phyloP scores from a whole-genome alignment of 2,888 invertebrate genomes.

The Aelia acuminata region DNA sequence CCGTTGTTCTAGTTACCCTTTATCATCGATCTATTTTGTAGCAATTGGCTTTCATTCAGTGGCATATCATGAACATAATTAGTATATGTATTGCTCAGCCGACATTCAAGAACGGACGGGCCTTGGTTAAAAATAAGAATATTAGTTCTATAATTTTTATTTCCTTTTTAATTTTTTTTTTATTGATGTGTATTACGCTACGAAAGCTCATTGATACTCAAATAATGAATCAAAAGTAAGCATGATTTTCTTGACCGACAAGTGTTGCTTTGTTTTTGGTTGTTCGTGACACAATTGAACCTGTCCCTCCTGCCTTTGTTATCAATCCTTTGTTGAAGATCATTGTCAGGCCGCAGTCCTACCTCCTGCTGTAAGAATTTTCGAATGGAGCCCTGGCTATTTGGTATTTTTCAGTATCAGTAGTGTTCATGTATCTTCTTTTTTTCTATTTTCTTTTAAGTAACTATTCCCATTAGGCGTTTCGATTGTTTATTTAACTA shows the following conservation, averaged over 20 bases:
- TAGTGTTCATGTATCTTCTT: neutral
- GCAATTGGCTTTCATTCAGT: no score
- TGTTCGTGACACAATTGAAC: neutral
- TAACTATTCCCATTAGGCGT: neutral
- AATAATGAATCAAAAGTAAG: neutral
- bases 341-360: neutral
- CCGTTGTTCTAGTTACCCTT: no score
- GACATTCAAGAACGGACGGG: no score
- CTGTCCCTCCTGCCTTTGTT: neutral
- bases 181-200: neutral
- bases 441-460: neutral
- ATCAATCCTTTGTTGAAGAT: neutral
- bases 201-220: neutral
- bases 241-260: neutral
- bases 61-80: no score
- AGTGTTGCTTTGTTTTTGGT: neutral
- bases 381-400: neutral
- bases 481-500: neutral
- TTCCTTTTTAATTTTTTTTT: no score
- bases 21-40: no score
- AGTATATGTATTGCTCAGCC: no score
- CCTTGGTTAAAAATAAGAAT: no score
- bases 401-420: neutral
- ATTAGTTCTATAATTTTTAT: no score
- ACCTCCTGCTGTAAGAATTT: neutral